Evolutionary conservation across 2,113 vertebrate genomes (phyloP), one percentile per base, ranked within the genome.

Genomic region (Nettapus auritus): DNA sequence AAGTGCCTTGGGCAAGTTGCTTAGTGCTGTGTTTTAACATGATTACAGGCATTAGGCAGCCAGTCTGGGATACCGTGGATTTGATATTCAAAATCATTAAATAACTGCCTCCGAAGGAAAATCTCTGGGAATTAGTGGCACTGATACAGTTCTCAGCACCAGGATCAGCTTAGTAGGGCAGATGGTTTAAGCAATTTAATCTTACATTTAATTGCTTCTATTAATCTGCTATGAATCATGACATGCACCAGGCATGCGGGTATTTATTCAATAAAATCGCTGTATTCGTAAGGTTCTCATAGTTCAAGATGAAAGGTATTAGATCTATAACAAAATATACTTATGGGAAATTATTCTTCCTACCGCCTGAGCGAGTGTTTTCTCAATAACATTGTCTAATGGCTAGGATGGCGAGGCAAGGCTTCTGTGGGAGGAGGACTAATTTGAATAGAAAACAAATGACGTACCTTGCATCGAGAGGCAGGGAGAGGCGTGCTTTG

Each of bases 401-500:
- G 91, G 90, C 42, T 67, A 67, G 21, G 0, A 64, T 53, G 63
- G 86, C 67, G 88, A 79, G 81, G 82, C 66, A 57, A 67, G 80
- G 90, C 80, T 95, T 82, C 89, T 9, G 92, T 94, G 94, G 94
- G 93, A 89, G 95, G 92, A 91, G 84, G 91, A 71, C 18, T 50
- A 55, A 90, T 94, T 91, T 93, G 92, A 97, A 96, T 96, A 93
- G 90, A 96, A 97, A 96, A 97, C 83, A 92, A 95, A 87, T 96
- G 89, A 96, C 82, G 87, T 93, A 36, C 59, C 73, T 68, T 9
- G 0, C 71, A 86, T 33, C 48, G 11, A 87, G 80, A 80, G 93
- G 89, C n/a, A 5, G 75, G 71, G 91, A 95, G 93, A 93, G 84
- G 93, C 75, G 29, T 88, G 56, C n/a, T 94, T 68, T 94, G 36